Conservation (phyloP, 2,797 vertebrate genomes). For the Anguilla marmorata region DNA sequence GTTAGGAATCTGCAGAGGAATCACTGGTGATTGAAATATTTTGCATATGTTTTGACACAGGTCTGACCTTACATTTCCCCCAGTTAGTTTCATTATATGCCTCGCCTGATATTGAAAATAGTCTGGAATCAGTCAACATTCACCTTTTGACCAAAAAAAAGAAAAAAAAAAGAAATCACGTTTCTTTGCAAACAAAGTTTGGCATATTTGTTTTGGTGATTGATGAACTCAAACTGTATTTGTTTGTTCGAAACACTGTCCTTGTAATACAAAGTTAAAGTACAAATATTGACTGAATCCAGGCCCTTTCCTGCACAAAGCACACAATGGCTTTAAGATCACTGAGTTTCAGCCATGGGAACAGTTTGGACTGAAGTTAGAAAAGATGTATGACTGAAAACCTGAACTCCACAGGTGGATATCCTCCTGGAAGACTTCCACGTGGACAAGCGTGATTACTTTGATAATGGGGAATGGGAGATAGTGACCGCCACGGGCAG, state of each 20-base stretch:
- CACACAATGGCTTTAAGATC: not conserved
- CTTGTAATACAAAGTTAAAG: not conserved
- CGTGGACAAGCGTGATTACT: constrained; percentile 77
- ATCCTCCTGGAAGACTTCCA: constrained; percentile 74
- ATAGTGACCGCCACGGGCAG: constrained; percentile 76
- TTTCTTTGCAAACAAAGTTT: not conserved
- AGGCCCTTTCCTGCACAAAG: not conserved
- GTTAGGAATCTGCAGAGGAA: not conserved
- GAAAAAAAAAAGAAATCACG: not conserved
- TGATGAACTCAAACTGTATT: not conserved
- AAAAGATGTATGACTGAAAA: not conserved
- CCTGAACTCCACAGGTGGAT: constrained; percentile 64
- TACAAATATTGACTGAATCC: not conserved
- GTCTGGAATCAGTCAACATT: not conserved
- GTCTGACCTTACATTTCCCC: not conserved
- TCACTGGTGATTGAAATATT: not conserved
- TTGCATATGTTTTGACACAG: not conserved
- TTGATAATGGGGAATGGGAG: constrained; percentile 81
- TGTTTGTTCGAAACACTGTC: not conserved
- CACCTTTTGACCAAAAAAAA: not conserved
- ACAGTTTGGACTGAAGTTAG: not conserved
- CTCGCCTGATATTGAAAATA: not conserved
- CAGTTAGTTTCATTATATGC: not conserved
- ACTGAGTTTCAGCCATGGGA: not conserved
- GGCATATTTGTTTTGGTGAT: not conserved